Base-by-base conservation (phyloP, 2,888 invertebrate species). In the Coenonympha glycerion region DNA sequence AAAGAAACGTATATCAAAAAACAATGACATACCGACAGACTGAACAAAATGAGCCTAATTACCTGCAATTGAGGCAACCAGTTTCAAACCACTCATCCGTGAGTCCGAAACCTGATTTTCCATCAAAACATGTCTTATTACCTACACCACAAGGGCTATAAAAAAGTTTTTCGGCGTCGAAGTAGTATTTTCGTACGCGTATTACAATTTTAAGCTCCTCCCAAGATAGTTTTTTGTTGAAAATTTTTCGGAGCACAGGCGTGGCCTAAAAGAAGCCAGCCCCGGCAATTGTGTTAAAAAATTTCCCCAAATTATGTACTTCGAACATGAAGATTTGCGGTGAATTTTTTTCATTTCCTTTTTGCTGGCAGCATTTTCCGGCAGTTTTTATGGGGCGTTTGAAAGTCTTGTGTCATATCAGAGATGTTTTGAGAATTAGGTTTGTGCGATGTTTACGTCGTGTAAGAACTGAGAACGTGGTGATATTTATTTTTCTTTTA, bases 11-110 rank as follows among this genome's bases (percentile, higher is more conserved):
- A 52, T 65, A 59, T 61, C 58, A 63, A 73, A 73, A 70, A 71
- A 70, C 60, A 36, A 53, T 47, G 47, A 64, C 63, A 73, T 70
- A 65, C 71, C 69, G 51, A 60, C 59, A 54, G 60, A 62, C 61
- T 50, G 56, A 62, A 64, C 69, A 64, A 73, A 73, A 73, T 71
- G 65, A 63, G 63, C 59, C 67, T 72, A 71, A 73, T 72, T 71
- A 72, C 68, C 63, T 60, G 59, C 63, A 64, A 65, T 67, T 64
- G 66, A 51, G 40, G 39, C 45, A 54, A 59, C 57, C 50, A 37
- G 56, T 57, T 49, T 22, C 22, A 15, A 21, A 34, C 37, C 8
- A 47, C 16, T 21, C 18, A 16, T 6, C 2, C 3, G n/a, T 18
- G 13, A 21, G n/a, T 21, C 9, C 3, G 15, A 36, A 19, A 18